These are phyloP conservation scores for Eupristina koningsbergeri DNA, from an alignment of 1,140 invertebrate genomes.

Conservation along the genomic window DNA sequence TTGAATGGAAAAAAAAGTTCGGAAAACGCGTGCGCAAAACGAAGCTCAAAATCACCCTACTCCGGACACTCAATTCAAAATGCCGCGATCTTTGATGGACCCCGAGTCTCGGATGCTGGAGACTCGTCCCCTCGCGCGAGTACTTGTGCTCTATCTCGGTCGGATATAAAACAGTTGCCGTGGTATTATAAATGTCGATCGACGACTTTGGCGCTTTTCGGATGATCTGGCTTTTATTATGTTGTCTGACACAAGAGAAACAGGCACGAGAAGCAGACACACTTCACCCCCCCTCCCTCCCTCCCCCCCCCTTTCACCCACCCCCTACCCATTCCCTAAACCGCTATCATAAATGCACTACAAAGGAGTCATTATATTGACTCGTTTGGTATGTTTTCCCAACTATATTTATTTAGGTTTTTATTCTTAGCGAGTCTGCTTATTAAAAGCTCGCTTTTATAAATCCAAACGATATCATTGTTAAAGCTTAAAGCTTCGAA, in stretches of 20 bases:
- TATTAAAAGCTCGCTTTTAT: neutral
- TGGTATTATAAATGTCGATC: conserved; percentile 20
- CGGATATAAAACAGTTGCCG: conserved; percentile 14
- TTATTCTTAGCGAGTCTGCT: neutral
- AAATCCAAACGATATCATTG: neutral
- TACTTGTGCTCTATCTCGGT: conserved; percentile 19
- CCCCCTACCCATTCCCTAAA: no score
- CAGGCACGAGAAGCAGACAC: no score
- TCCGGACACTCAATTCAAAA: neutral
- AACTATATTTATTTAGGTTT: no score
- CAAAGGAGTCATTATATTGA: neutral
- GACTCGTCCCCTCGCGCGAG: neutral
- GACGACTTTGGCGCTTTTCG: neutral
- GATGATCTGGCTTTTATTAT: conserved; percentile 29
- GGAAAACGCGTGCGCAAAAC: neutral
- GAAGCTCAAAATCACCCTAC: neutral
- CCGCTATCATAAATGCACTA: neutral
- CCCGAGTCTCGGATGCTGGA: neutral
- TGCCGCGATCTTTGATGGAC: neutral
- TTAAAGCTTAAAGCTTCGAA: neutral
- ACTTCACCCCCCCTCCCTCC: no score
- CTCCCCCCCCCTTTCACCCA: no score
- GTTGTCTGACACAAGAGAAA: neutral
- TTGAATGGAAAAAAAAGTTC: neutral
- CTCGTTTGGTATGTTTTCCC: neutral